Evolutionary conservation across 2,113 vertebrate genomes (phyloP), one percentile per base, ranked within the genome.

Genomic region (Leptobrachium leishanense): DNA sequence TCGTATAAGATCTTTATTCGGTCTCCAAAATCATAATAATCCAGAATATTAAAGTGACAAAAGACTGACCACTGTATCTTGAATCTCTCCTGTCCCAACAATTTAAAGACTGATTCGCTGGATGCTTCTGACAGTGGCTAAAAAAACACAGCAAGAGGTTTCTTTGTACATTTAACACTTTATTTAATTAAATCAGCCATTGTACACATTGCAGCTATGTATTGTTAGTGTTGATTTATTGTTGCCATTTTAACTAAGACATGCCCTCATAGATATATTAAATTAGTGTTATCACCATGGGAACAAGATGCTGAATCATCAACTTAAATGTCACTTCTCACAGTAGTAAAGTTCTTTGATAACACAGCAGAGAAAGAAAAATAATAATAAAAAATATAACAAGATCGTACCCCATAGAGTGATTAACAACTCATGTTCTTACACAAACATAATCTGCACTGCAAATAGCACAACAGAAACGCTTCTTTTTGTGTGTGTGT

Each of bases 221-320:
- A 91, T 93, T 90, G 93, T 95, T 93, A 94, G 95, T 94, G 90
- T 91, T 94, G 93, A 84, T 90, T 92, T 92, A 92, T 84, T 90
- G 91, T 91, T 84, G 85, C 72, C 78, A 83, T 90, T 91, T 92
- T 94, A 96, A 95, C 92, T 95, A 95, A 93, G 91, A 96, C 96
- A 98, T 98, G 96, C 95, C 95, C 92, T 94, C 90, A 90, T 93
- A 97, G 91, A 95, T 96, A 96, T 92, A 95, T 91, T 94, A 91
- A 92, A 91, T 95, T 95, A 95, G 92, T 93, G 93, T 95, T 91
- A 94, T 95, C 95, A 97, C 93, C 92, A 96, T 95, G 93, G 94
- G 93, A 95, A 96, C 93, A 95, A 94, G 93, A 96, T 96, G 95
- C 94, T 92, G 91, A 91, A 89, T 94, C 88, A 80, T 94, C 89